phyloP scores from a whole-genome alignment of 92 coral and sea anemone genomes.

The Heliopora coerulea region DNA sequence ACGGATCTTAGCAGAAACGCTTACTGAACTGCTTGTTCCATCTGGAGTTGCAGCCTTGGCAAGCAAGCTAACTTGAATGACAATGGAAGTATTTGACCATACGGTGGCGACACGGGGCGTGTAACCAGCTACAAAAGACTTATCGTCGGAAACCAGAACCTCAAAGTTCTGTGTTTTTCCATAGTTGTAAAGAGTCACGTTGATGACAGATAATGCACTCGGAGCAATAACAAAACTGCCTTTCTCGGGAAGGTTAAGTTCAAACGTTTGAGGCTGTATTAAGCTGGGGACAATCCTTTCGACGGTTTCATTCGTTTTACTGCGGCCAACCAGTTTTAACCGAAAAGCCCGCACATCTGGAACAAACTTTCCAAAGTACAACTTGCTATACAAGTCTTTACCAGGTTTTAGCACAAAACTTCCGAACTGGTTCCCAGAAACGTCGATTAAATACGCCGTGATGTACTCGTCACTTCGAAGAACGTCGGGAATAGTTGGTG shows the following conservation, averaged over 20 bases:
- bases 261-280: slow-evolving; percentile 23
- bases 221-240: not conserved
- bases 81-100: not conserved
- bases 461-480: not conserved
- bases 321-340: not conserved
- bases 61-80: slow-evolving; percentile 3
- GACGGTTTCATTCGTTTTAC: slow-evolving; percentile 4
- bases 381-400: slow-evolving; percentile 40
- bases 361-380: slow-evolving; percentile 25
- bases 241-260: slow-evolving; percentile 7
- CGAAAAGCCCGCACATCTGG: slow-evolving; percentile 1
- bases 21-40: slow-evolving; percentile 3
- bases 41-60: not conserved
- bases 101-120: not conserved
- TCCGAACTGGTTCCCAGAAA: slow-evolving; percentile 45
- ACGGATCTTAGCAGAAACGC: not conserved
- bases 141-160: slow-evolving; percentile 12
- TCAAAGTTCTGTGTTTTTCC: not conserved
- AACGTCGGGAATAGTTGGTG: slow-evolving; percentile 43
- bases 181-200: slow-evolving; percentile 2
- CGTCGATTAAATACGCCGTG: slow-evolving; percentile 41
- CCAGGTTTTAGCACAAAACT: slow-evolving; percentile 51
- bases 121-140: slow-evolving; percentile 12
- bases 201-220: not conserved
- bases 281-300: slow-evolving; percentile 11